Base-by-base conservation (phyloP, 2,113 vertebrate genomes). In the Ranitomeya imitator region DNA sequence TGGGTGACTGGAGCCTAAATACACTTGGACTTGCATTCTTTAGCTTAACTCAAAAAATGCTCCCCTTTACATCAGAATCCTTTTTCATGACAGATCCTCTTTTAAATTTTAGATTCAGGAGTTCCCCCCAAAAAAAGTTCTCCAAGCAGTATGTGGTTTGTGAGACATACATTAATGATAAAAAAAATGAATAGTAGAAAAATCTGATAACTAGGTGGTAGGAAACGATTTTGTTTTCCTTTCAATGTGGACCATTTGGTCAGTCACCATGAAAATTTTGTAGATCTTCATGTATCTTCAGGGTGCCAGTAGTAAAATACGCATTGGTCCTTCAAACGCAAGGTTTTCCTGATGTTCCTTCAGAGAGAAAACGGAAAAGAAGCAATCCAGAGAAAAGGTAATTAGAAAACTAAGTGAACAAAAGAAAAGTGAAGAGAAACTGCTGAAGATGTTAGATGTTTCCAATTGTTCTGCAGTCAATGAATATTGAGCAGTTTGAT, bases 361-460 rank as follows among this genome's bases (percentile, higher is more conserved):
- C 60, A 1, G n/a, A 60, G 11, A 80, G 54, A 52, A 57, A 79
- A 23, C 10, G 26, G 19, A 82, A 83, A n/a, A 45, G 51, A n/a
- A 65, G 8, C 0, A 21, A 83, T 23, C 51, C 21, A 67, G 61
- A 83, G 45, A 23, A 23, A 19, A 10, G 10, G 57, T 77, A 61
- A 85, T 77, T 73, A 21, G 54, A 60, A 54, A 61, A 51, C 18
- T 45, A 45, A 59, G 86, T 31, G 21, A 61, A 83, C 63, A 81
- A 83, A 88, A 45, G 63, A 11, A 52, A 19, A 61, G 31, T 83
- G 19, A 57, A 45, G 15, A 65, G 81, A 88, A 88, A 88, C 10
- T 83, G 86, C 86, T 88, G 86, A 88, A 88, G 69, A 77, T 54
- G 87, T 84, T 78, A 83, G 69, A 83, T 55, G 87, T 84, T 88